A percentile compares a stretch with the other conserved stretches of the same genome.
Conservation (phyloP, 2,888 invertebrate species). For the Brassicogethes aeneus region DNA sequence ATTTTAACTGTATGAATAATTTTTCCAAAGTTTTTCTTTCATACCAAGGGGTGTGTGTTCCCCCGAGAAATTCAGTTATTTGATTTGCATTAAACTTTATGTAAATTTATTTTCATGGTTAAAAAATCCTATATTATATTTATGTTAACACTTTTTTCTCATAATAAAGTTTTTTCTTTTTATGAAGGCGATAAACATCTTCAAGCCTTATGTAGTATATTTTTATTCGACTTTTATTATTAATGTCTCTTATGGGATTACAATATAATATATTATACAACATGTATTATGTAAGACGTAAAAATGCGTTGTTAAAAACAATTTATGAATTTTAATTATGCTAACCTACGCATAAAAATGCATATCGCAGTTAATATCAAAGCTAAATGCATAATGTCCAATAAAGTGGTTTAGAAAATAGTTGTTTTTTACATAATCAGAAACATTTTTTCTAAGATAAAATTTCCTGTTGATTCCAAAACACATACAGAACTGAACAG, state of each 20-base stretch:
- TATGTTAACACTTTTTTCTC: not conserved
- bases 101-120: not conserved
- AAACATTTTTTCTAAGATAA: no score
- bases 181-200: not conserved
- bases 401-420: no score
- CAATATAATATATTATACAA: no score
- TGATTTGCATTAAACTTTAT: not conserved
- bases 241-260: not conserved
- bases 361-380: no score
- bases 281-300: no score
- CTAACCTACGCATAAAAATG: no score
- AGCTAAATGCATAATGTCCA: no score
- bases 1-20: conserved; percentile 3
- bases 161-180: not conserved
- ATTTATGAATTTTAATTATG: no score
- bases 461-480: no score
- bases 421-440: no score
- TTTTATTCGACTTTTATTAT: not conserved
- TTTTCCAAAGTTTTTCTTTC: not conserved
- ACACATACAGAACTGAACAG: no score
- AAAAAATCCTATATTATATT: not conserved
- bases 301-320: no score
- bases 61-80: not conserved
- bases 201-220: not conserved
- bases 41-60: not conserved